Percentiles rank a stretch among this genome's conserved stretches.
Evolutionary conservation across 37 sponge, comb jelly and placozoan genomes (phyloP).

Genomic region (Dysidea cf. avara): DNA sequence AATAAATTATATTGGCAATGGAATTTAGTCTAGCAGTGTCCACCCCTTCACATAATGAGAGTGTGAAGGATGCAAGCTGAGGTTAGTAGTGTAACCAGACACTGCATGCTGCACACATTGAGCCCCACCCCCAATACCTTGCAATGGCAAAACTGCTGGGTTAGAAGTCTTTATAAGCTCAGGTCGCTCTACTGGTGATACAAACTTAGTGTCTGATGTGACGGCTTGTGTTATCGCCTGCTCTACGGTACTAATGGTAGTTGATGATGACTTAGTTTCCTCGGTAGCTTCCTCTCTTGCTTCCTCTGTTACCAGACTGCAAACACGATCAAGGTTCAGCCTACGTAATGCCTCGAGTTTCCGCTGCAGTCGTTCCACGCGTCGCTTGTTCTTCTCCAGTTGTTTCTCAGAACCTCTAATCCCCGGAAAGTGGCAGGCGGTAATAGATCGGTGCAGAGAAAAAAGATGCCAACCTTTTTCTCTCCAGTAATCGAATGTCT

Average conservation of each 20-base stretch:
- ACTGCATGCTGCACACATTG: no score
- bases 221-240: background rate
- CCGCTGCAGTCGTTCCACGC: constrained; percentile 12
- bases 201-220: background rate
- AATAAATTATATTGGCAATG: no score
- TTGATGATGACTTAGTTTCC: background rate
- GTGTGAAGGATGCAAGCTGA: no score
- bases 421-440: no score
- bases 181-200: no score
- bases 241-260: background rate
- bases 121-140: no score
- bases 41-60: no score
- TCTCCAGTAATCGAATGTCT: constrained; percentile 6
- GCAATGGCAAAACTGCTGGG: no score
- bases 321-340: background rate
- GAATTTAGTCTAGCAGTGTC: no score
- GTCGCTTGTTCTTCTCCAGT: constrained; percentile 46
- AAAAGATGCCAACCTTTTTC: constrained; percentile 49
- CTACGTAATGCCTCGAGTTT: constrained; percentile 18
- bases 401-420: constrained; percentile 62
- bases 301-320: constrained; percentile 3
- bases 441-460: background rate
- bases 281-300: background rate
- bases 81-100: no score
- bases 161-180: no score